Evolutionary conservation across 35 echinoderm and acorn worm species (phyloP), one percentile per base, ranked within the genome.

Genomic region (Apostichopus californicus): DNA sequence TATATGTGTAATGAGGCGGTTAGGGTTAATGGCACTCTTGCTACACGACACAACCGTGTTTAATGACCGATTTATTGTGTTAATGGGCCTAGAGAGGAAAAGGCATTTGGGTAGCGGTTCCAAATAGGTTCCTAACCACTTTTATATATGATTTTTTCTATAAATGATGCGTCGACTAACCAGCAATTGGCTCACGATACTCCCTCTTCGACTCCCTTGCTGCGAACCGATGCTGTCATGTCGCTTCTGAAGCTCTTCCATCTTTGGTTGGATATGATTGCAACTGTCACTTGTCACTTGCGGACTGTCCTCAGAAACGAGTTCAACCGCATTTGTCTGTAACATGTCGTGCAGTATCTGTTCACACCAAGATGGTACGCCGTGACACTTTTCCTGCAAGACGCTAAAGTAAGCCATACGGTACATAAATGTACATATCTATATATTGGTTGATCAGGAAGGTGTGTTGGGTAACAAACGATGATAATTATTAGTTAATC

Each of bases 341-440:
- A 93, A 78, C 95, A 99, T 96, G 61, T 99, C 95, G 26, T 93
- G 91, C 56, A 96, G 90, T 3, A 99, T 92, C 92, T 99, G 97
- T 79, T 99, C 97, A 77, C 95, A 96, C 97, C 97, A 99, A 9
- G 97, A 99, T 0, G 97, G 86, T 54, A 99, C 90, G 26, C 97
- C 97, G 28, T 99, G 97, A 78, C 95, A 96, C 60, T 92, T 94
- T 77, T 99, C 92, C 90, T 99, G 93, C 18, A 99, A 70, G 21
- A 99, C 94, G 11, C 97, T 99, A 63, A 12, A 60, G 34, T 28
- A 28, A 46, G 34, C 3, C 34, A 46, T 46, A 46, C 34, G 34
- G 2, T 46, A 46, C 34, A 46, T 46, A 46, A 46, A 46, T 46
- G 34, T 46, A 46, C 34, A 46, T 46, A 46, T 46, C 3, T 4